Evolutionary conservation across 2,797 vertebrate species (phyloP), one percentile per base, ranked within the genome.

Genomic region (Hemitrygon akajei): DNA sequence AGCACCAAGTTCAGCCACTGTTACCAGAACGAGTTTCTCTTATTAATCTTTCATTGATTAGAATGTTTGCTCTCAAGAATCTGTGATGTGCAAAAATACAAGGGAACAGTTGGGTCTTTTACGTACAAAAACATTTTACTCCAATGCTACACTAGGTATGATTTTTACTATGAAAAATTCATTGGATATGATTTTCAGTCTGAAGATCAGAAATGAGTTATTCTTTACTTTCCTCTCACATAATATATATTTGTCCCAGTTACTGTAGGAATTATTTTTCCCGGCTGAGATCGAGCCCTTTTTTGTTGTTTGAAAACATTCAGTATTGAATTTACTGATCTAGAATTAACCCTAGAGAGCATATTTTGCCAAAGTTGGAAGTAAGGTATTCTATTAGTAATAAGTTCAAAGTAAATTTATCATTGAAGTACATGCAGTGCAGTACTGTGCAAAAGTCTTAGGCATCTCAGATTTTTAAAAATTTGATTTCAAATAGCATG

Each of bases 311-410:
- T 92, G 89, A 73, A 73, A 10, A 22, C 20, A 40, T 73, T 73
- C 20, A 12, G 22, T 47, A 73, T 91, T 73, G 66, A 71, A 92
- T 92, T 75, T 92, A 73, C 91, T 7, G 27, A 47, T 92, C 91
- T 37, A 73, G 40, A 75, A 56, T 30, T 12, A 73, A 56, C 25
- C 91, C 71, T 47, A 25, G 30, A 73, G 2, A 92, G 25, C 69
- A 58, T 91, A 4, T 30, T 92, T 56, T 73, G 69, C 37, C 25
- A 40, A 92, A 40, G 75, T 92, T 75, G 14, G 40, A 75, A 18
- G 7, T 69, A 27, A 73, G 71, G 40, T 47, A 75, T 92, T 92
- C 4, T 30, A 75, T 66, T 56, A 40, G 12, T 47, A 73, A 40
- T 47, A 47, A 47, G 47, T 47, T 47, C 1, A 47, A 47, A 47